Base-by-base conservation (phyloP, 1,140 invertebrate genomes). In the Magallana angulata region DNA sequence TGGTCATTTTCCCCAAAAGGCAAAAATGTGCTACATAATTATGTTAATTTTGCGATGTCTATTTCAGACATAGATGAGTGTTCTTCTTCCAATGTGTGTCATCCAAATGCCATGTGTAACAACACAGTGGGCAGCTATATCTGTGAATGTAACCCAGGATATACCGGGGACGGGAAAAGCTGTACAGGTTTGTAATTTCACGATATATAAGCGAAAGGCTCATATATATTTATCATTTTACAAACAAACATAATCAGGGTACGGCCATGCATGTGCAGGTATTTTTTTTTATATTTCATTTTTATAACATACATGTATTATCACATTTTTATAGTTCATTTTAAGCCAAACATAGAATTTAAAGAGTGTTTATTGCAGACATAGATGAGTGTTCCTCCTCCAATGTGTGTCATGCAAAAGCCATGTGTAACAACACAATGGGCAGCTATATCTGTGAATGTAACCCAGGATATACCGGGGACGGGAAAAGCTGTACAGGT, bases 371-470 rank as follows among this genome's bases (percentile, higher is more conserved):
- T 48, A 2, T 60, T 36, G 18, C 48, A 57, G 64, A 87, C 58
- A 6, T 87, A 16, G 64, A 87, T 64, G 85, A 87, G 60, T 87
- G 85, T 82, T 62, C 80, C 1, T 56, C 57, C 1, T 16, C 81
- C 0, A 62, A 6, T 7, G 62, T 82, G 24, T 88, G 87, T 88
- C 62, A 57, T 14, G 9, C 36, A 6, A 81, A 88, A n/a, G 48
- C 87, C 0, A 64, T 64, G 8, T 88, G 87, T 56, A 48, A 36
- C 9, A 82, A 88, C 18, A 88, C 83, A 8, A 12, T 62, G 16
- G 87, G 87, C 14, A 85, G 83, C 7, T 88, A 64, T 58, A 48
- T 56, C 3, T 88, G 87, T 88, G 36, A 9, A n/a, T 88, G 87
- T 85, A 12, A 82, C 57, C 62, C 76, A 14, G 87, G 87, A 12